A percentile compares a stretch with the other conserved stretches of the same genome.
phyloP scores from a whole-genome alignment of 2,113 vertebrate species.

The Halcyon malimbica region DNA sequence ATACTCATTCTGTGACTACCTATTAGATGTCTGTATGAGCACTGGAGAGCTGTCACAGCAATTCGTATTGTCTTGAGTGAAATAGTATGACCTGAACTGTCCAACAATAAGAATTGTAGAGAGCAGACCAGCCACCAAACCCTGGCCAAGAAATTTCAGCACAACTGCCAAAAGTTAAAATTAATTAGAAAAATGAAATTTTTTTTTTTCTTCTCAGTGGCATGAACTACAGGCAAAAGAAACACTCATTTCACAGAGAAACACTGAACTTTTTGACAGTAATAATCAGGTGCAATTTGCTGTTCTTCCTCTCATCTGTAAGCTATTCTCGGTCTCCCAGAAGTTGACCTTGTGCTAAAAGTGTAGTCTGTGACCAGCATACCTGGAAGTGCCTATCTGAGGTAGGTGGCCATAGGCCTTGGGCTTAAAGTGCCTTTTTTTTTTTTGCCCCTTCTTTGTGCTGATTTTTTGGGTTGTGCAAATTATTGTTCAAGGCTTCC shows the following conservation, averaged over 20 bases:
- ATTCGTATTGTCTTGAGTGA: constrained; percentile 26
- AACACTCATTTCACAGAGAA: constrained; percentile 33
- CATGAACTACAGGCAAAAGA: not conserved
- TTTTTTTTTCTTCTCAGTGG: not conserved
- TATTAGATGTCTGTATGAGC: not conserved
- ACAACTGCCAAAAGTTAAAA: constrained; percentile 47
- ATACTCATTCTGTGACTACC: no score
- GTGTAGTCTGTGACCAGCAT: not conserved
- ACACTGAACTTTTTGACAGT: not conserved
- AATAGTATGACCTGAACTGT: constrained; percentile 25
- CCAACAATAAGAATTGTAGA: constrained; percentile 12
- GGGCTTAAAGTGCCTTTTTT: not conserved
- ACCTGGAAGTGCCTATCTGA: not conserved
- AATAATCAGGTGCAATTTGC: not conserved
- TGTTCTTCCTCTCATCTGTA: not conserved
- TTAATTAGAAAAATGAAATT: not conserved
- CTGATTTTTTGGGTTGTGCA: not conserved
- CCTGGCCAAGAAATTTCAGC: not conserved
- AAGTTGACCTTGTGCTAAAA: not conserved
- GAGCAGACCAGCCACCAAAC: constrained; percentile 14
- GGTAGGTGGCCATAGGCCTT: not conserved
- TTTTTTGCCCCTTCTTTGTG: not conserved
- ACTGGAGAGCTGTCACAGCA: constrained; percentile 27
- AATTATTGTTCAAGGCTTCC: not conserved
- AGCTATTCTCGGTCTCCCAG: not conserved